Conservation (phyloP, 2,113 vertebrate genomes). For the Lynx canadensis region DNA sequence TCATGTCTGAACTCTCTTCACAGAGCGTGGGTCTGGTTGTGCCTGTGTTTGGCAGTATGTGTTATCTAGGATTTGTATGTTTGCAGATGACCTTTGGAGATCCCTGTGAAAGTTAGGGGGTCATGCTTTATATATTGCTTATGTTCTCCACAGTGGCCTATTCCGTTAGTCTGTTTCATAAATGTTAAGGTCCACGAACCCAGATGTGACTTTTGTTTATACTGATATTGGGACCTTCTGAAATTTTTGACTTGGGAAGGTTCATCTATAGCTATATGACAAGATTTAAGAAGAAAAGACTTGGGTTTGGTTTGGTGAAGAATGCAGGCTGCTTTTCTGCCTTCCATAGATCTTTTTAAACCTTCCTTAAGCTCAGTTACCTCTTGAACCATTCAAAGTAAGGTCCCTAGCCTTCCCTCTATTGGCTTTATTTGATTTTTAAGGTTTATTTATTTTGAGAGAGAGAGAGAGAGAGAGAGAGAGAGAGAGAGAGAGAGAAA, state of each 20-base stretch:
- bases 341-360: not conserved
- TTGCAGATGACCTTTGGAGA: not conserved
- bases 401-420: not conserved
- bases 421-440: not conserved
- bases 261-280: not conserved
- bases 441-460: too few species aligned
- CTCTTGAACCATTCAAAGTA: not conserved
- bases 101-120: not conserved
- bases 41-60: too few species aligned
- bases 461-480: too few species aligned
- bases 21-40: not conserved
- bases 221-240: not conserved
- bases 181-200: not conserved
- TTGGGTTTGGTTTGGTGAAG: not conserved
- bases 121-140: not conserved
- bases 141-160: not conserved
- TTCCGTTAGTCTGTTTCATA: not conserved
- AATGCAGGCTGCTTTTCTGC: not conserved
- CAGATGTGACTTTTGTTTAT: not conserved
- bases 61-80: not conserved
- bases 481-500: too few species aligned
- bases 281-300: not conserved
- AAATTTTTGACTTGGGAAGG: not conserved
- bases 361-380: not conserved
- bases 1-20: not conserved